Evolutionary conservation across 1,140 invertebrate species (phyloP).

Genomic region (Orchestia grillus): DNA sequence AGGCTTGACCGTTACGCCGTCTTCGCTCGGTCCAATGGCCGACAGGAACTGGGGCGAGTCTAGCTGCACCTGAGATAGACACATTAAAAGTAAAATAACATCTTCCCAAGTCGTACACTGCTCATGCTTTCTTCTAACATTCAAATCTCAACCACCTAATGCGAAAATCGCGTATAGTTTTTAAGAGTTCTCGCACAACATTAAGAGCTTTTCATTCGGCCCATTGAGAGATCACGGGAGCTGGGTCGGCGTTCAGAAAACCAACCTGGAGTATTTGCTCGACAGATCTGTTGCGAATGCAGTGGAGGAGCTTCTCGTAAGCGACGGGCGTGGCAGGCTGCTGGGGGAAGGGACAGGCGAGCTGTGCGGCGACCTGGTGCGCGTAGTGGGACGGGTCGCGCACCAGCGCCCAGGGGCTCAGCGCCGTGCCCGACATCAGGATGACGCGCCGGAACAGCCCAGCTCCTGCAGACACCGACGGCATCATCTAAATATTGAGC

Average conservation of each 20-base stretch:
- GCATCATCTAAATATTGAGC: no score
- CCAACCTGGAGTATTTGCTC: conserved; percentile 72
- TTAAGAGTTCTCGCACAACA: no score
- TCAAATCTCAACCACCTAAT: no score
- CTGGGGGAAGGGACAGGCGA: conserved; percentile 72
- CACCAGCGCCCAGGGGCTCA: conserved; percentile 77
- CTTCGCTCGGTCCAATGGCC: conserved; percentile 39
- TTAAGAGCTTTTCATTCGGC: background rate
- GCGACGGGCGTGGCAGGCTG: conserved; percentile 56
- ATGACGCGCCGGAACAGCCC: conserved; percentile 75
- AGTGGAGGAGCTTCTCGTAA: conserved; percentile 61
- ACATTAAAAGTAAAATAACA: background rate
- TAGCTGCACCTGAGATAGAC: background rate
- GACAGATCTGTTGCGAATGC: conserved; percentile 61
- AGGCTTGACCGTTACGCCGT: conserved; percentile 9
- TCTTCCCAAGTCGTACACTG: background rate
- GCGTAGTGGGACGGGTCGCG: conserved; percentile 82
- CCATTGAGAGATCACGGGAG: background rate
- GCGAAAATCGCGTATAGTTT: no score
- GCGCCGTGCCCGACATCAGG: conserved; percentile 79
- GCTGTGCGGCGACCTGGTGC: conserved; percentile 74
- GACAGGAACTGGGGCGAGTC: conserved; percentile 24
- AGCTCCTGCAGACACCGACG: conserved; percentile 58
- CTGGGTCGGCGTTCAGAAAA: background rate
- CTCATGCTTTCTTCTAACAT: background rate